phyloP scores from a whole-genome alignment of 2,113 vertebrate genomes.

The Hemiprocne comata region DNA sequence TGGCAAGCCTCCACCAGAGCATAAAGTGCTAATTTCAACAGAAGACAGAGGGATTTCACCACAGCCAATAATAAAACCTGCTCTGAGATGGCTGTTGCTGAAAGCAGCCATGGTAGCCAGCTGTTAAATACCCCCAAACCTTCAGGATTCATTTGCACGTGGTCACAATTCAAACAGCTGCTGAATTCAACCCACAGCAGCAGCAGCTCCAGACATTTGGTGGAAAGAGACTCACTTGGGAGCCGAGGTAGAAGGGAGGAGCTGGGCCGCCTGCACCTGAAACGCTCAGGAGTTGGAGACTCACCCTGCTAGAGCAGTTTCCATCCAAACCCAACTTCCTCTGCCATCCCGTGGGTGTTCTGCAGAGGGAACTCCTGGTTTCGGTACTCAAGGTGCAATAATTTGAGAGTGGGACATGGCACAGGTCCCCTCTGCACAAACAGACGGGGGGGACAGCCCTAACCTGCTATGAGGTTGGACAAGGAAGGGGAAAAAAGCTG shows the following conservation, averaged over 20 bases:
- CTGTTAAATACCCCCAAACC: background rate
- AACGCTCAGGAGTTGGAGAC: accelerated
- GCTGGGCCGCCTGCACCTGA: background rate
- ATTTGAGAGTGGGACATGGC: background rate
- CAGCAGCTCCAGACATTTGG: background rate
- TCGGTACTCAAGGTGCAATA: accelerated
- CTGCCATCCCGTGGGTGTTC: accelerated
- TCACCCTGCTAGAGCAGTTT: accelerated
- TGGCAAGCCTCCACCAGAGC: background rate
- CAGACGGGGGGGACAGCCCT: background rate
- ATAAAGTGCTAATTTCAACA: background rate
- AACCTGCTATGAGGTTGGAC: background rate
- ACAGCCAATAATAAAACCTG: background rate
- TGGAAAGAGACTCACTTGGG: too few relatives aligned
- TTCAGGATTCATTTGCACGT: background rate
- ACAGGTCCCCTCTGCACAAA: background rate
- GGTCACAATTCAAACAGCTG: background rate
- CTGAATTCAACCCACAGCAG: background rate
- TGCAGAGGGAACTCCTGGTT: background rate
- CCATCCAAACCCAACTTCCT: background rate
- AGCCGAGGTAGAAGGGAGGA: too few relatives aligned
- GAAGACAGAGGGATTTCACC: background rate
- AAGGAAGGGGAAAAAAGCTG: background rate
- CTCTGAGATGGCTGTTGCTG: background rate
- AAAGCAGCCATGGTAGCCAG: background rate